Conservation (phyloP, 2,113 vertebrate genomes). For the Oenanthe oenanthe region DNA sequence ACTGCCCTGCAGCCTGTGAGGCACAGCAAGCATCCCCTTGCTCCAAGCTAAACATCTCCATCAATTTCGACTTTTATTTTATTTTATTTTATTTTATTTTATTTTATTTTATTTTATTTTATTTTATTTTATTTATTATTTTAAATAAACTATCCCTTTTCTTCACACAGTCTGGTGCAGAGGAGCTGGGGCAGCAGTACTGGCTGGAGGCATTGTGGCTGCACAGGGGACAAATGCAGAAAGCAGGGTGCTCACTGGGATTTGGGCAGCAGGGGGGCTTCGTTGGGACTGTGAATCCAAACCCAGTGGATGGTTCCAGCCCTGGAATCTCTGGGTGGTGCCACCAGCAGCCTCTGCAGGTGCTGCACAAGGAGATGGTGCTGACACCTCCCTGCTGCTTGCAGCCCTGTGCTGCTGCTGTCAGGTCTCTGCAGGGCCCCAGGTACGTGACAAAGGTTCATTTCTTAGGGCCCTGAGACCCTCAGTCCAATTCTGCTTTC, state of each 20-base stretch:
- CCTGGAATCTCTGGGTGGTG: neutral
- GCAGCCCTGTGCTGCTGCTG: neutral
- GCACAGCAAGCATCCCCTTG: neutral
- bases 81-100: too few species aligned
- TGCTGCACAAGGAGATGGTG: neutral
- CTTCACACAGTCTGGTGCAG: neutral
- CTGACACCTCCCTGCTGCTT: neutral
- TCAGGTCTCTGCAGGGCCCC: neutral
- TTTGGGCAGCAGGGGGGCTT: neutral
- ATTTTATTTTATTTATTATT: neutral
- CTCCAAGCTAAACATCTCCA: conserved; percentile 5
- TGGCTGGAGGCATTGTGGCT: neutral
- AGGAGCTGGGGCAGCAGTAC: neutral
- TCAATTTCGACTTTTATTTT: neutral
- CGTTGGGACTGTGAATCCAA: neutral
- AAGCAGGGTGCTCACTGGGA: accelerated
- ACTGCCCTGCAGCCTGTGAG: neutral
- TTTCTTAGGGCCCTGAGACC: neutral
- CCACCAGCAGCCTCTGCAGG: neutral
- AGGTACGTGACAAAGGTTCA: neutral
- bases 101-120: too few species aligned
- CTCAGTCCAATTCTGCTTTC: neutral
- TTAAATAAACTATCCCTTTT: neutral
- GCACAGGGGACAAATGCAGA: accelerated
- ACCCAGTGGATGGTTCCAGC: too few species aligned